Conservation (phyloP, 1,140 invertebrate genomes). For the Rhopalosiphum maidis region DNA sequence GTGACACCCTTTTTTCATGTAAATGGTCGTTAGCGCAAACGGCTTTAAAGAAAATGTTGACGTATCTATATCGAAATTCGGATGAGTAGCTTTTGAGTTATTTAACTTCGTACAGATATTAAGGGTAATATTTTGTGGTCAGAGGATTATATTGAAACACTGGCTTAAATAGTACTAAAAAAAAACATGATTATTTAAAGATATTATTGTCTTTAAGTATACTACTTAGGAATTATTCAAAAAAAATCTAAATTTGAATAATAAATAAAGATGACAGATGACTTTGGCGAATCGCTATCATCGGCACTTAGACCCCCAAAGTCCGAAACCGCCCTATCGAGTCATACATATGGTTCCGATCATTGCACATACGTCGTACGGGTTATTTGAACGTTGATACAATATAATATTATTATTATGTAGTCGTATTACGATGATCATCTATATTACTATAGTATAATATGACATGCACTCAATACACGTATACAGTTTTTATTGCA, state of each 20-base stretch:
- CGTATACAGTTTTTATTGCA: background rate
- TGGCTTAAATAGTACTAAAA: too few species aligned
- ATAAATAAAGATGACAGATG: background rate
- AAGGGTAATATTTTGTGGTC: too few species aligned
- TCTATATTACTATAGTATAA: background rate
- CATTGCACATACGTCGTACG: background rate
- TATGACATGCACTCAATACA: background rate
- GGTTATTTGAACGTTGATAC: background rate
- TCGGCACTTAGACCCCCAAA: background rate
- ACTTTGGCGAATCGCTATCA: background rate
- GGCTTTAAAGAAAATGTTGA: background rate
- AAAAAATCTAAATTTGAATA: background rate
- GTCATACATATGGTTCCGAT: background rate
- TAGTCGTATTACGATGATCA: background rate
- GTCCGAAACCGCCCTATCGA: background rate
- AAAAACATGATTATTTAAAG: background rate
- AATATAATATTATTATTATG: background rate
- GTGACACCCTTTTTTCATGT: background rate
- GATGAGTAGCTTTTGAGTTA: background rate
- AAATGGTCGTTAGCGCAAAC: background rate
- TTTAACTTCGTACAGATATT: background rate
- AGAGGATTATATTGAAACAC: too few species aligned
- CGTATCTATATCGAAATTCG: background rate
- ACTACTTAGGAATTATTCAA: background rate
- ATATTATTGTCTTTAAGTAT: background rate